These are phyloP conservation scores for Sturnira hondurensis DNA, from an alignment of 2,113 vertebrate species.

Conservation along the genomic window DNA sequence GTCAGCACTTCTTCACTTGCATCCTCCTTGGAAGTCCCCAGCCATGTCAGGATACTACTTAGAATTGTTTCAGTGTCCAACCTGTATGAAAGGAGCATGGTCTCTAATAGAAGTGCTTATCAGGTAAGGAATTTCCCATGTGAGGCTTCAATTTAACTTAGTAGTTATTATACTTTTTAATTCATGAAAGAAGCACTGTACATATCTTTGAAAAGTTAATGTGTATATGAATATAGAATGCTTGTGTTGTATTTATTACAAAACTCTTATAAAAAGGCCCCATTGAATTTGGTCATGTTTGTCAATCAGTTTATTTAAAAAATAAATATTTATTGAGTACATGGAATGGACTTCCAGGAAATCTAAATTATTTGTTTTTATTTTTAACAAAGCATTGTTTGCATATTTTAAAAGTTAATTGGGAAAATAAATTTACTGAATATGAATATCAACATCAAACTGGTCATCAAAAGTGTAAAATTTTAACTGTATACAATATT, in stretches of 20 bases:
- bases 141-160: neutral
- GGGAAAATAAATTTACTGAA: neutral
- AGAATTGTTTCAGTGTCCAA: slow-evolving; percentile 91
- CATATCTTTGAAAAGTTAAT: neutral
- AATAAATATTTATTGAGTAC: neutral
- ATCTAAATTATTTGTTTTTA: neutral
- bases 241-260: neutral
- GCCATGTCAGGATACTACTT: slow-evolving; percentile 85
- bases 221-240: neutral
- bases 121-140: slow-evolving; percentile 82
- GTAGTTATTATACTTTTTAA: neutral
- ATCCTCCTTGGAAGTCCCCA: slow-evolving; percentile 89
- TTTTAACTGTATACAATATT: neutral
- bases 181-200: neutral
- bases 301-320: neutral
- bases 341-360: neutral
- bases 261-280: neutral
- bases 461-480: neutral
- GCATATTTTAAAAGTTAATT: neutral
- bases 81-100: slow-evolving; percentile 89
- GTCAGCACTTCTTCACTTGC: slow-evolving; percentile 82
- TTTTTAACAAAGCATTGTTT: slow-evolving; percentile 23
- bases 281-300: neutral
- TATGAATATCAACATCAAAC: neutral
- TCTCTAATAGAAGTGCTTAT: slow-evolving; percentile 87